Evolutionary conservation across 2,888 invertebrate species (phyloP), one percentile per base, ranked within the genome.

Genomic region (Corythucha ciliata): DNA sequence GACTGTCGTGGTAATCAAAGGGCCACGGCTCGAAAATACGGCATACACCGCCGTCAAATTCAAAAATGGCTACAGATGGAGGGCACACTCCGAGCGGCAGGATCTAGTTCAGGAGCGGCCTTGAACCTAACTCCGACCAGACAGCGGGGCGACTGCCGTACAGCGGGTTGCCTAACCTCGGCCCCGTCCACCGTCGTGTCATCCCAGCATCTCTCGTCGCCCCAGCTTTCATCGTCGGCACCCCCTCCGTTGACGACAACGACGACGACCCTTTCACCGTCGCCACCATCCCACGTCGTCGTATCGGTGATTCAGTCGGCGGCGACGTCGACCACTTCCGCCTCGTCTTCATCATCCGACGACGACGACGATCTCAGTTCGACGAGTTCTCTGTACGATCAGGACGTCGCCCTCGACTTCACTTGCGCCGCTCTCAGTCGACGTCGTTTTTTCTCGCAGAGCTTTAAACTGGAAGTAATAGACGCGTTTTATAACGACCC

Each of bases 31-130:
- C 77, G 89, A 64, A 90, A 90, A 70, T 90, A 88, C 69, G 85
- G 86, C 53, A 89, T 90, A 59, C 89, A 90, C 68, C 76, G 89
- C 52, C 77, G 89, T 53, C 89, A 90, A 69, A 89, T 90, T 61
- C 89, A 90, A 70, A 89, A 90, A 74, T 90, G 89, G 89, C 72
- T 90, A 59, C 89, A 89, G 70, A 85, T 83, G 63, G 88, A 88
- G 69, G 77, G 79, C 55, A 81, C 80, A 66, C 70, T 89, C 58
- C 47, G 57, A n/a, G 59, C 57, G 47, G n/a, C n/a, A n/a, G n/a
- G n/a, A n/a, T n/a, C n/a, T n/a, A 54, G 48, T 47, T 51, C 50
- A 47, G 63, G 65, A 64, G 65, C 69, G 67, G 67, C 70, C 69
- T 69, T 70, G 69, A 70, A 70, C 69, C 70, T 69, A 64, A 67